Conservation (phyloP, 2,797 vertebrate genomes). For the Cryptoprocta ferox region DNA sequence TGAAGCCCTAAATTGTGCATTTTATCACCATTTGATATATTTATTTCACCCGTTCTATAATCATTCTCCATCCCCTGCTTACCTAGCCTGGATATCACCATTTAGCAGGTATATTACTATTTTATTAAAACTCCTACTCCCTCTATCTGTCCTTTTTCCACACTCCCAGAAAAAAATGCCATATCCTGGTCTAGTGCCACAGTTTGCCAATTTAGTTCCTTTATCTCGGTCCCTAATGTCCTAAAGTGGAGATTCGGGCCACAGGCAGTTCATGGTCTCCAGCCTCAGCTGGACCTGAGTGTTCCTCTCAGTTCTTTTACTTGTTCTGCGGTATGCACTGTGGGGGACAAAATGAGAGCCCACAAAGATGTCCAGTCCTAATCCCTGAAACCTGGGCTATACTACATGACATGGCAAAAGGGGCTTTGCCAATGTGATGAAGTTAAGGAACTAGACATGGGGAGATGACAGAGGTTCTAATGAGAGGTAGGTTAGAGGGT, state of each 20-base stretch:
- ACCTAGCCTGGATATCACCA: too few relatives aligned
- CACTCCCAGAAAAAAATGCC: background rate
- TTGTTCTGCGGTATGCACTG: background rate
- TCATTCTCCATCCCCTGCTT: background rate
- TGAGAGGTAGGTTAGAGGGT: background rate
- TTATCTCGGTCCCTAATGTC: background rate
- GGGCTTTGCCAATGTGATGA: background rate
- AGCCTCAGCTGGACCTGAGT: background rate
- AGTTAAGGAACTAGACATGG: background rate
- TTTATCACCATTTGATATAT: background rate
- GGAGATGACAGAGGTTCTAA: background rate
- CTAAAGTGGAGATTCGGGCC: background rate
- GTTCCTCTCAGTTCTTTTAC: too few relatives aligned
- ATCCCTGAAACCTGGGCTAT: background rate
- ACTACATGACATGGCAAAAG: background rate
- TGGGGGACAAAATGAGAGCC: background rate
- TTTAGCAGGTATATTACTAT: background rate
- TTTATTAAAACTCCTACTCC: background rate
- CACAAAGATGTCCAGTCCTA: background rate
- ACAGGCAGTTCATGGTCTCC: accelerated
- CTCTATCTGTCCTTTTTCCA: background rate
- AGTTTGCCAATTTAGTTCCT: background rate
- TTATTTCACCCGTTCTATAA: background rate
- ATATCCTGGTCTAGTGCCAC: background rate
- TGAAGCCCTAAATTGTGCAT: background rate